These are phyloP conservation scores for Arvicanthis niloticus DNA, from an alignment of 2,113 vertebrate genomes.

Conservation along the genomic window DNA sequence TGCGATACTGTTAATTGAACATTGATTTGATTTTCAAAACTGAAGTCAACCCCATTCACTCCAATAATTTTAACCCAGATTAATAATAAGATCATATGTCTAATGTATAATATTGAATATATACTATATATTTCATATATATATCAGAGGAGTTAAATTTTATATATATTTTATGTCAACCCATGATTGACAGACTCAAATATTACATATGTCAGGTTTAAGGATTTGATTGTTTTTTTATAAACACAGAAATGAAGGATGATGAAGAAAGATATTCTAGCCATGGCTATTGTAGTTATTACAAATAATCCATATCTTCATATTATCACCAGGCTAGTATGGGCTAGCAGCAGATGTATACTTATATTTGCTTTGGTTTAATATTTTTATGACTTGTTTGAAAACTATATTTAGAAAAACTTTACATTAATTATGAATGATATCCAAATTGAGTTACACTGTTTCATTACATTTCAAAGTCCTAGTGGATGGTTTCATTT, in stretches of 20 bases:
- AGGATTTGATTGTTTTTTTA: not conserved
- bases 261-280: not conserved
- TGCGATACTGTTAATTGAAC: not conserved
- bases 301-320: not conserved
- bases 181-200: not conserved
- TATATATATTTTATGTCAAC: not conserved
- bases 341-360: not conserved
- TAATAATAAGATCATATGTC: not conserved
- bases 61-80: not conserved
- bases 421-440: not conserved
- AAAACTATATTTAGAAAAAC: not conserved
- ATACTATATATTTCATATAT: not conserved
- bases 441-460: not conserved
- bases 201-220: not conserved
- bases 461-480: not conserved
- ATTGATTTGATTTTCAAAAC: not conserved
- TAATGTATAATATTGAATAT: not conserved
- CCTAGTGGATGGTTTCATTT: not conserved
- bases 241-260: conserved; percentile 19
- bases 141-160: not conserved
- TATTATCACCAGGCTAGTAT: not conserved
- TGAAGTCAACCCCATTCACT: not conserved
- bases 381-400: not conserved
- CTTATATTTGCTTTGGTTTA: not conserved
- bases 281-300: not conserved